Evolutionary conservation across 2,888 invertebrate genomes (phyloP).

Genomic region (Mythimna albipuncta): DNA sequence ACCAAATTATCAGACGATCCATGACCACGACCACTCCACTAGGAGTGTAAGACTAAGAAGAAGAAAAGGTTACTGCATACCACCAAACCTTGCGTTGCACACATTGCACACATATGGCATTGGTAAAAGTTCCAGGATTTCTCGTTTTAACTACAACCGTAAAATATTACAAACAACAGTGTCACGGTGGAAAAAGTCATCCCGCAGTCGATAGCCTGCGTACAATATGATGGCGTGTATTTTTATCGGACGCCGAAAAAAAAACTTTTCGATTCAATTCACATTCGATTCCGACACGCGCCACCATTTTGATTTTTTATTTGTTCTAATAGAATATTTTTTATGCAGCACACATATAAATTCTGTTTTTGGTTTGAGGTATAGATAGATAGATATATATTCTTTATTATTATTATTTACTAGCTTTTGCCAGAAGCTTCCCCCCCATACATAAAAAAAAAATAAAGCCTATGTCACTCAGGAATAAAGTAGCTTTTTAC

Average conservation of each 20-base stretch:
- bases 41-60: too few species aligned
- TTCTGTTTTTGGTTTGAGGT: slow-evolving; percentile 11
- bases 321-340: slow-evolving; percentile 40
- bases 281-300: slow-evolving; percentile 48
- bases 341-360: slow-evolving; percentile 14
- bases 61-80: too few species aligned
- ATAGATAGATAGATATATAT: too few species aligned
- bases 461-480: too few species aligned
- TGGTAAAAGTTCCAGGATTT: neutral
- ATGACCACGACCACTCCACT: too few species aligned
- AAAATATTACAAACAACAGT: slow-evolving; percentile 37
- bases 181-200: slow-evolving; percentile 34
- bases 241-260: slow-evolving; percentile 46
- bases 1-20: too few species aligned
- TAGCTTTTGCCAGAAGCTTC: too few species aligned
- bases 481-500: too few species aligned
- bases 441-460: too few species aligned
- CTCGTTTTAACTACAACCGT: neutral
- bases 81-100: too few species aligned
- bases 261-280: slow-evolving; percentile 52
- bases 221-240: slow-evolving; percentile 51
- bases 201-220: slow-evolving; percentile 24
- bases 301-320: slow-evolving; percentile 38
- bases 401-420: too few species aligned
- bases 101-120: neutral